A percentile compares a stretch with the other conserved stretches of the same genome.
Evolutionary conservation across 2,888 invertebrate species (phyloP).

Genomic region (Drosophila affinis): DNA sequence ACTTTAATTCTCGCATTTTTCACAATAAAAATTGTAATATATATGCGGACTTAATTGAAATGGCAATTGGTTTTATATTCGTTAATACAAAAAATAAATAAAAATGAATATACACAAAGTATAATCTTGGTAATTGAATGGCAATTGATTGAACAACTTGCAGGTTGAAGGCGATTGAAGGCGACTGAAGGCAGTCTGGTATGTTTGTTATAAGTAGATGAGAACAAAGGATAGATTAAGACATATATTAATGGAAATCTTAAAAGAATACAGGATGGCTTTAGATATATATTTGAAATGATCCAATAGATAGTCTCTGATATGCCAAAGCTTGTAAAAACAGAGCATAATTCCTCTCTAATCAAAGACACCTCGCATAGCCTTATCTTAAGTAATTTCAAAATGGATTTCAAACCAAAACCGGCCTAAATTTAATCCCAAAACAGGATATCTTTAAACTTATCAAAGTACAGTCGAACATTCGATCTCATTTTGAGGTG

Average conservation of each 20-base stretch:
- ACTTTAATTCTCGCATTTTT: slow-evolving; percentile 27
- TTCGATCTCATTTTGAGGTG: too few relatives aligned
- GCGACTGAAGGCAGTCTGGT: slow-evolving; percentile 27
- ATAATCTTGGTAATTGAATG: slow-evolving; percentile 57
- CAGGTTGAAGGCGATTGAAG: slow-evolving; percentile 14
- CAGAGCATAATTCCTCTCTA: not conserved
- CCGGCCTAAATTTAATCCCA: too few relatives aligned
- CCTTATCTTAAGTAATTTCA: not conserved
- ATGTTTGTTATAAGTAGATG: slow-evolving; percentile 10
- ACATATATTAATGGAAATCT: too few relatives aligned
- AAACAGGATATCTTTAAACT: not conserved
- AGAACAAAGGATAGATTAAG: not conserved
- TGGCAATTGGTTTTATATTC: not conserved
- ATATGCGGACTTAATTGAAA: slow-evolving; percentile 3
- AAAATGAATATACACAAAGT: slow-evolving; percentile 1
- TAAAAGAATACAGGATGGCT: too few relatives aligned
- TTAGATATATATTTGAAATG: too few relatives aligned
- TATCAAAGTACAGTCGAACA: not conserved
- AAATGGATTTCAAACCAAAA: not conserved
- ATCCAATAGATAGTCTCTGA: too few relatives aligned
- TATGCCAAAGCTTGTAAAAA: not conserved
- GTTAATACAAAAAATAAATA: not conserved
- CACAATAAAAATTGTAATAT: slow-evolving; percentile 20
- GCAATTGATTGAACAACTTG: slow-evolving; percentile 40
- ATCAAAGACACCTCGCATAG: too few relatives aligned